Evolutionary conservation across 1,140 invertebrate genomes (phyloP).

Genomic region (Caenorhabditis elegans): DNA sequence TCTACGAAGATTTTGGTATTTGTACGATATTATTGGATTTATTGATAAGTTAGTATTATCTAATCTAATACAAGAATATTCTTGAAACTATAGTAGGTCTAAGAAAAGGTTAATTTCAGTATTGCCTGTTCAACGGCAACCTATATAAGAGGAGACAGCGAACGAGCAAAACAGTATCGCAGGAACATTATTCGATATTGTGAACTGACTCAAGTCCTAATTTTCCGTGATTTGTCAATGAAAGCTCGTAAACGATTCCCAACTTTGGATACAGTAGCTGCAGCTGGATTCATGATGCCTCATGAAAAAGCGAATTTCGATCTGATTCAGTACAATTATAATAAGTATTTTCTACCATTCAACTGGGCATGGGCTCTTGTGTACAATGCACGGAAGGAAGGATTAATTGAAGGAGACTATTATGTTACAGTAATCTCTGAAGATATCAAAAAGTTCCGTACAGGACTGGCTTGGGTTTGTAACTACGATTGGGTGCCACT

Average conservation of each 20-base stretch:
- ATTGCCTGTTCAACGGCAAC: constrained; percentile 36
- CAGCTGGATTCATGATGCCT: constrained; percentile 46
- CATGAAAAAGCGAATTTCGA: constrained; percentile 46
- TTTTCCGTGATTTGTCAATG: constrained; percentile 45
- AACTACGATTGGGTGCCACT: constrained; percentile 47
- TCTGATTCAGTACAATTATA: constrained; percentile 44
- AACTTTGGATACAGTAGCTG: constrained; percentile 38
- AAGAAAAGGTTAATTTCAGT: not conserved
- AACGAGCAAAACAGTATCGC: constrained; percentile 22
- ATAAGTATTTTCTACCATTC: constrained; percentile 45
- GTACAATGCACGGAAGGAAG: constrained; percentile 44
- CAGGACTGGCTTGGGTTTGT: constrained; percentile 42
- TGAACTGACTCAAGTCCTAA: constrained; percentile 37
- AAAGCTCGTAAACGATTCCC: constrained; percentile 42
- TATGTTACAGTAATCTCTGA: constrained; percentile 40
- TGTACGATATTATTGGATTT: constrained; percentile 45
- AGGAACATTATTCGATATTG: constrained; percentile 37
- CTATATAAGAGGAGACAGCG: constrained; percentile 34
- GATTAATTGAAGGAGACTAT: constrained; percentile 44
- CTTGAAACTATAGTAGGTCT: not conserved
- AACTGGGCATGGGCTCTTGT: constrained; percentile 43
- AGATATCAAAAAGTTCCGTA: constrained; percentile 43
- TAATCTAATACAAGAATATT: not conserved
- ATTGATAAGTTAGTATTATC: constrained; percentile 42
- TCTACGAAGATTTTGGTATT: constrained; percentile 37